These are phyloP conservation scores for Urocynchramus pylzowi DNA, from an alignment of 2,113 vertebrate genomes.

Conservation along the genomic window DNA sequence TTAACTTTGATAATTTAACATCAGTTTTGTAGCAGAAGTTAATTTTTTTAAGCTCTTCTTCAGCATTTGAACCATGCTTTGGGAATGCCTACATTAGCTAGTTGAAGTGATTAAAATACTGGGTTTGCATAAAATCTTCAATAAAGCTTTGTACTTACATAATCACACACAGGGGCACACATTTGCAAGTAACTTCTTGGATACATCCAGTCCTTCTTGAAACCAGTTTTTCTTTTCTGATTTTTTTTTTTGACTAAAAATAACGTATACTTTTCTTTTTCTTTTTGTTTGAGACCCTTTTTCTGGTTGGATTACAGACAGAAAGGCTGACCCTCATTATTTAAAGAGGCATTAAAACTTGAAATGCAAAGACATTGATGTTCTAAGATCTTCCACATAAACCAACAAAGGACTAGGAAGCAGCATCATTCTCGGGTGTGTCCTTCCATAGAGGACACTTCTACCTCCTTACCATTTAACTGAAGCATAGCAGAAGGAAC, in stretches of 20 bases:
- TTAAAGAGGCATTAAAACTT: background rate
- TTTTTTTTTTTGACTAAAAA: background rate
- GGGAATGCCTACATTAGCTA: background rate
- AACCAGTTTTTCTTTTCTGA: background rate
- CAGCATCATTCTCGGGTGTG: background rate
- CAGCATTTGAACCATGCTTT: background rate
- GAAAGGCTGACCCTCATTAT: background rate
- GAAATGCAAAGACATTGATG: background rate
- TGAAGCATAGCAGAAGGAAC: background rate
- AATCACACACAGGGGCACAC: background rate
- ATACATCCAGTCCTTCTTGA: background rate
- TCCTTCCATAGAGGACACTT: background rate
- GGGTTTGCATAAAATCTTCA: background rate
- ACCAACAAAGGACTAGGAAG: background rate
- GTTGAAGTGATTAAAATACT: background rate
- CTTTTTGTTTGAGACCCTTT: background rate
- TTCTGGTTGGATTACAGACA: background rate
- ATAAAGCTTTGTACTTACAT: background rate
- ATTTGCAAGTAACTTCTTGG: background rate
- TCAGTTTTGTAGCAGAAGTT: background rate
- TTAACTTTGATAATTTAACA: too few species aligned
- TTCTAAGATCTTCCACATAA: background rate
- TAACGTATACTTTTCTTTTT: background rate
- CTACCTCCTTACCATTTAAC: background rate
- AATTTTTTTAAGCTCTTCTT: background rate